Evolutionary conservation across 2,888 invertebrate species (phyloP).

Genomic region (Sesamia inferens): DNA sequence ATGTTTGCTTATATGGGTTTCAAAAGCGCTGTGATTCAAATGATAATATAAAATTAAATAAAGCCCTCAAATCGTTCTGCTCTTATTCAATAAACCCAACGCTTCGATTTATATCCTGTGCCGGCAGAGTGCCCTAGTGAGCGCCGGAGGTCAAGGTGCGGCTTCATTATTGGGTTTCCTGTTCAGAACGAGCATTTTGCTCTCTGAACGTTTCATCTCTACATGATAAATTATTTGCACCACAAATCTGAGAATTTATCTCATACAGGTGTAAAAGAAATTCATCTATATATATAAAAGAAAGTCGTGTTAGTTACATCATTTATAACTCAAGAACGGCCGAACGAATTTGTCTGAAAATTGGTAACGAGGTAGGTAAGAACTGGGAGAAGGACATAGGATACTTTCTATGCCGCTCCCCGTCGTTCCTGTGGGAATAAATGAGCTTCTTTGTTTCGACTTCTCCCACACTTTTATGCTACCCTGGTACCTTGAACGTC

Average conservation of each 20-base stretch:
- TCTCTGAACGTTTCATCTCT: not conserved
- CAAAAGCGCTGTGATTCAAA: not conserved
- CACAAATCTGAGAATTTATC: not conserved
- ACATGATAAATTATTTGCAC: not conserved
- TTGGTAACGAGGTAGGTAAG: too few relatives aligned
- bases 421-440: too few relatives aligned
- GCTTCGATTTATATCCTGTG: constrained; percentile 43
- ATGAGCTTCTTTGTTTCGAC: too few relatives aligned
- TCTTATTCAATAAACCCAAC: constrained; percentile 32
- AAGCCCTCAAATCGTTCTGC: constrained; percentile 16
- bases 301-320: too few relatives aligned
- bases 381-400: too few relatives aligned
- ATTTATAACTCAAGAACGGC: too few relatives aligned
- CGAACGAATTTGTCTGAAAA: too few relatives aligned
- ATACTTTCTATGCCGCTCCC: too few relatives aligned
- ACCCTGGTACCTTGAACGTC: too few relatives aligned
- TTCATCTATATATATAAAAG: not conserved
- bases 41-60: constrained; percentile 5
- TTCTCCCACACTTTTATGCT: too few relatives aligned
- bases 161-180: constrained; percentile 36
- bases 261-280: not conserved
- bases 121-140: constrained; percentile 28
- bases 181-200: not conserved
- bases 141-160: constrained; percentile 31
- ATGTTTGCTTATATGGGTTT: too few relatives aligned